phyloP scores from a whole-genome alignment of 2,888 invertebrate species.

The Ornithoptera alexandrae region DNA sequence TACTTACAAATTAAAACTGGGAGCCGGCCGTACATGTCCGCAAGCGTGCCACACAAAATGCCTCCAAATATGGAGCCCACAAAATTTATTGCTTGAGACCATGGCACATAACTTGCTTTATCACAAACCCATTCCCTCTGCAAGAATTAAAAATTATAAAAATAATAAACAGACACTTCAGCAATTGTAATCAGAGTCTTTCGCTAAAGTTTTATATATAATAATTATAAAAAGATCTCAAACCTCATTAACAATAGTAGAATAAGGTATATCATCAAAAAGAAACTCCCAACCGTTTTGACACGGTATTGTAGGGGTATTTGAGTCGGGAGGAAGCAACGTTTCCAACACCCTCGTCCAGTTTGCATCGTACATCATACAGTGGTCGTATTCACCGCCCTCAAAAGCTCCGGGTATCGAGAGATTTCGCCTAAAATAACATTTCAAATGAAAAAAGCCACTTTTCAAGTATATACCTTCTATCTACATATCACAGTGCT shows the following conservation, averaged over 20 bases:
- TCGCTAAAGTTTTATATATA: no score
- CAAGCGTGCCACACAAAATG: constrained; percentile 50
- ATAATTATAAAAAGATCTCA: background rate
- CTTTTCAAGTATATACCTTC: background rate
- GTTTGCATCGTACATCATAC: constrained; percentile 50
- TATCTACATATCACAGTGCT: no score
- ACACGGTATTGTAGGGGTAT: constrained; percentile 43
- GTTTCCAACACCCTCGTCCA: constrained; percentile 49
- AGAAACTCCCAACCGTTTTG: constrained; percentile 54
- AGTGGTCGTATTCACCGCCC: constrained; percentile 48
- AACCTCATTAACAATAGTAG: constrained; percentile 54
- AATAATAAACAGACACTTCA: background rate
- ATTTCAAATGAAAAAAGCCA: background rate
- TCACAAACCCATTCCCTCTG: constrained; percentile 60
- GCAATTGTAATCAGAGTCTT: no score
- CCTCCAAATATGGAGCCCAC: constrained; percentile 51
- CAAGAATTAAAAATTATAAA: constrained; percentile 18
- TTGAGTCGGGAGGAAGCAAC: constrained; percentile 42
- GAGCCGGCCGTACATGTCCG: constrained; percentile 53
- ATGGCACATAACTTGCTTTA: constrained; percentile 45
- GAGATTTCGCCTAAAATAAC: constrained; percentile 46
- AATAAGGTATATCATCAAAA: constrained; percentile 52
- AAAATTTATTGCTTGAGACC: constrained; percentile 50
- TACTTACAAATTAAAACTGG: constrained; percentile 52
- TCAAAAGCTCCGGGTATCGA: constrained; percentile 47